Evolutionary conservation across 2,888 invertebrate genomes (phyloP), one percentile per base, ranked within the genome.

Genomic region (Mycalesis mineus): DNA sequence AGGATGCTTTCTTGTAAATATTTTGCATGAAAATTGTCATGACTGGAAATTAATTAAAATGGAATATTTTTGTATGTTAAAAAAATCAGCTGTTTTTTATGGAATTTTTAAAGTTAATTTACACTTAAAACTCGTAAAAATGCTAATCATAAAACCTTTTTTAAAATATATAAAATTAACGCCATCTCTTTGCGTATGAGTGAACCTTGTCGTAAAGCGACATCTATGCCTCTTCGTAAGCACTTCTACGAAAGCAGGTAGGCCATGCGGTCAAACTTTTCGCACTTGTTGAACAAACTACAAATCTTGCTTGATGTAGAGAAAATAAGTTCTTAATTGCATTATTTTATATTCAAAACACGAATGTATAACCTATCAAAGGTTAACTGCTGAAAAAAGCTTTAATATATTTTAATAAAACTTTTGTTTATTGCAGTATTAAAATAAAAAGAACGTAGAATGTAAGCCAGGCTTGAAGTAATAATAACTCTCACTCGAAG

Each of bases 101-200:
- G 33, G 8, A 7, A 3, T 3, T 47, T 33, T 29, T 47, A 14
- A 36, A 11, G 8, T 17, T 8, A 17, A n/a, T 47, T 49, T 49
- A 37, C 4, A 11, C 33, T 33, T 4, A 36, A 36, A 11, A 36
- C 36, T 36, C 9, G 4, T 36, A 6, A 6, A n/a, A n/a, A n/a
- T n/a, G n/a, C n/a, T n/a, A n/a, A n/a, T n/a, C n/a, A n/a, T n/a
- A 33, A 33, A 1, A 33, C 7, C 1, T 1, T 9, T 33, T 33
- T 11, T 11, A 36, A 22, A 51, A 17, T 13, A 36, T 9, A 42
- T 52, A 17, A 48, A 8, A 53, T 42, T 36, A 51, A 13, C 62
- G 62, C 62, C 64, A 64, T 60, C 64, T 64, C 50, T 36, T 47
- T 45, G n/a, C 13, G 11, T 7, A 11, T 22, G 7, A 8, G 5